A percentile compares a stretch with the other conserved stretches of the same genome.
phyloP scores from a whole-genome alignment of 2,888 invertebrate genomes.

The Myopa testacea region DNA sequence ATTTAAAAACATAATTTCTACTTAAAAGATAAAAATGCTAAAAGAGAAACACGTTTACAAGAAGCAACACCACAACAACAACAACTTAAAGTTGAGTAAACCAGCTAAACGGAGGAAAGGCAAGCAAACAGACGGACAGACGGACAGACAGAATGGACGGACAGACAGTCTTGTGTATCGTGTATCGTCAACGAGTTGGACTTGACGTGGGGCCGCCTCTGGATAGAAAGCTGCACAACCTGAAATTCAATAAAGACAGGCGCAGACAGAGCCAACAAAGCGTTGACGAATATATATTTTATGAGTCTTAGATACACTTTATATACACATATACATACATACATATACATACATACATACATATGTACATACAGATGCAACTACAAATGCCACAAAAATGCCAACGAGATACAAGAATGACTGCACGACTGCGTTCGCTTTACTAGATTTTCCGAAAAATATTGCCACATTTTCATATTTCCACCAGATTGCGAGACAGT shows the following conservation, averaged over 20 bases:
- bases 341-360: constrained; percentile 29
- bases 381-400: background rate
- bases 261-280: constrained; percentile 49
- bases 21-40: constrained; percentile 45
- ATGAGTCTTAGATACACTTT: constrained; percentile 60
- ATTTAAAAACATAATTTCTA: constrained; percentile 50
- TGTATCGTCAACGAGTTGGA: background rate
- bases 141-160: constrained; percentile 13
- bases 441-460: background rate
- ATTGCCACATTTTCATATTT: background rate
- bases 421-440: constrained; percentile 8
- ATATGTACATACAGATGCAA: background rate
- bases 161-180: background rate
- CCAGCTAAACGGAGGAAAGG: background rate
- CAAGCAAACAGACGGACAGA: background rate
- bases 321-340: constrained; percentile 25
- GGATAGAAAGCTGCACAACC: constrained; percentile 61
- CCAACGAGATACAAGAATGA: background rate
- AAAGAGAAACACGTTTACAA: constrained; percentile 30
- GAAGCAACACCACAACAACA: too few species aligned
- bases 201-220: constrained; percentile 17
- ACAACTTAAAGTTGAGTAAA: background rate
- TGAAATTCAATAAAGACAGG: constrained; percentile 62
- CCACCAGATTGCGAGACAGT: background rate
- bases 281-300: constrained; percentile 64